Percentiles rank a stretch among this genome's conserved stretches.
These are phyloP conservation scores for Nasonia vitripennis DNA, from an alignment of 1,140 invertebrate genomes.

Conservation along the genomic window DNA sequence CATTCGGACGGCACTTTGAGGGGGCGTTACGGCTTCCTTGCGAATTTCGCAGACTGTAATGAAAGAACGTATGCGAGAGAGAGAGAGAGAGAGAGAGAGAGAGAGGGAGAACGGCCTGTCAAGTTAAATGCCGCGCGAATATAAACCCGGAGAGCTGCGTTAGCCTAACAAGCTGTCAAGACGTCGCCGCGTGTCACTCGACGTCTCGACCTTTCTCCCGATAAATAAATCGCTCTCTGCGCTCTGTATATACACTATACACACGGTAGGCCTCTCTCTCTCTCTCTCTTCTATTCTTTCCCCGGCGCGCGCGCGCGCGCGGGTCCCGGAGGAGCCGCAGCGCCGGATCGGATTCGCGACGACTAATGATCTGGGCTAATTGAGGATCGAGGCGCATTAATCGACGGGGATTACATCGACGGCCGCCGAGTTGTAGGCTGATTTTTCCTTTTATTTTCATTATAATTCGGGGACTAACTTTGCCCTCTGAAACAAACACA, in stretches of 20 bases:
- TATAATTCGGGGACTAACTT: no score
- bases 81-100: no score
- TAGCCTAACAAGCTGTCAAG: slow-evolving; percentile 73
- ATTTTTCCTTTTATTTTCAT: neutral
- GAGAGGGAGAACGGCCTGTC: slow-evolving; percentile 34
- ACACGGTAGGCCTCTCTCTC: no score
- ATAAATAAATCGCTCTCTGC: neutral
- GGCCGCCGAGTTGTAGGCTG: neutral
- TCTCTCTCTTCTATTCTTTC: no score
- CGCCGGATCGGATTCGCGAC: slow-evolving; percentile 12
- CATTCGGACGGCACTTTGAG: neutral
- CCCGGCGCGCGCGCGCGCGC: no score
- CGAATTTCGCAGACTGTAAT: no score
- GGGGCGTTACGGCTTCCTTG: no score
- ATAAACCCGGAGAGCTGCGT: slow-evolving; percentile 52
- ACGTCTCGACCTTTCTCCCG: neutral
- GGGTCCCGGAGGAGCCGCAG: neutral
- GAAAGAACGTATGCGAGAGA: no score
- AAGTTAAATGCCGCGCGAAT: slow-evolving; percentile 58
- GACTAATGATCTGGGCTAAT: slow-evolving; percentile 29
- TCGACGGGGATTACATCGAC: neutral
- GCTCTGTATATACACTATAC: no score
- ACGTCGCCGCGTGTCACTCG: slow-evolving; percentile 70
- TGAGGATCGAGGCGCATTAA: slow-evolving; percentile 3
- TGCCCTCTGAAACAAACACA: no score